Evolutionary conservation across 2,113 vertebrate species (phyloP), one percentile per base, ranked within the genome.

Genomic region (Sapajus apella): DNA sequence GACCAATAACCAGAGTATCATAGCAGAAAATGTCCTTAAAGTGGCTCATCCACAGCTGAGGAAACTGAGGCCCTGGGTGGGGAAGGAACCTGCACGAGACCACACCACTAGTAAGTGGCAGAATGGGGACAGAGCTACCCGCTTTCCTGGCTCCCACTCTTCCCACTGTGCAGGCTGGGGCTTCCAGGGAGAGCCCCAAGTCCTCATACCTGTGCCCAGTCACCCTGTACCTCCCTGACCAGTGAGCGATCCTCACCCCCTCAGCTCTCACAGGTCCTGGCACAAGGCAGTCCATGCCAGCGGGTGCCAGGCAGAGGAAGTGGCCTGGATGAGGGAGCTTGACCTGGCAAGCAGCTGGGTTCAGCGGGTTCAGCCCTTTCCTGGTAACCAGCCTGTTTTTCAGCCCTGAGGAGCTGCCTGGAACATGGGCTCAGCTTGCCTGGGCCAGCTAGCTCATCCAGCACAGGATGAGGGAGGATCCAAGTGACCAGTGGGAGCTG

Each of bases 61-160:
- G 64, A 80, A 58, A 52, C 72, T 6, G 61, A 87, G 50, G n/a
- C n/a, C 20, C 56, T 23, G 70, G 14, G 21, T 9, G 13, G 55
- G 35, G 40, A 32, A 77, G 50, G 56, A 87, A 73, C 18, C 6
- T 61, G 68, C 1, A 14, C 5, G 40, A 8, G 18, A 32, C 70
- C n/a, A 45, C 32, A 9, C 0, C 2, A 56, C 6, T 25, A 37
- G 47, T n/a, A 16, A 16, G 25, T 2, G 20, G 58, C 27, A 43
- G 18, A 37, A 50, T 0, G 1, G 58, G 75, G 50, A 77, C 1
- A 30, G 37, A 27, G 55, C 73, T 76, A n/a, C n/a, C n/a, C 23
- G 13, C 35, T 25, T 17, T 35, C 82, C 64, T 6, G 37, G n/a
- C 10, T 94, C 45, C 70, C 10, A 10, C 21, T 80, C n/a, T 27